These are phyloP conservation scores for Nephrotoma flavescens DNA, from an alignment of 2,888 invertebrate genomes.

Conservation along the genomic window DNA sequence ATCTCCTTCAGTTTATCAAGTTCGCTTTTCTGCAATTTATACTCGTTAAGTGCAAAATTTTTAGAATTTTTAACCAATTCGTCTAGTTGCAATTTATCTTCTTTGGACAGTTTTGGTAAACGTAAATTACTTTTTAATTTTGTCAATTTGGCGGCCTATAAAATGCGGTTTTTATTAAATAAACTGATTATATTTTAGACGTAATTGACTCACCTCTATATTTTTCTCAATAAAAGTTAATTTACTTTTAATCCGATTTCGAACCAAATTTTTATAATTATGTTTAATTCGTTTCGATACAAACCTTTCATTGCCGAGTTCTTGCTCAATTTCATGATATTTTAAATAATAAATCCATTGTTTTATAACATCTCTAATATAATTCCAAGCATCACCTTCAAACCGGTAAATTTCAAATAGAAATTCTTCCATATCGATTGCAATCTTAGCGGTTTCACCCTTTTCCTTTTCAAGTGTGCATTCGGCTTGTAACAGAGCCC, in stretches of 20 bases:
- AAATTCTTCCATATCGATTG: background rate
- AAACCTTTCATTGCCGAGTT: background rate
- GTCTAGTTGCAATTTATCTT: background rate
- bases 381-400: background rate
- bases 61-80: background rate
- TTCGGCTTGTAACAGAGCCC: background rate
- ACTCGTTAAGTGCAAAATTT: background rate
- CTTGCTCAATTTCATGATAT: background rate
- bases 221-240: background rate
- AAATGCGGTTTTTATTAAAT: background rate
- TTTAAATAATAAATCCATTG: background rate
- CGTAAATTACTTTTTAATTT: background rate
- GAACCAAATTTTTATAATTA: background rate
- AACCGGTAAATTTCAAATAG: background rate
- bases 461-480: background rate
- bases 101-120: background rate
- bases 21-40: background rate
- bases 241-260: background rate
- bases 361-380: background rate
- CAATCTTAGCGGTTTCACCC: background rate
- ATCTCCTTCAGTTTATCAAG: background rate
- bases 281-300: background rate
- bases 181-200: background rate
- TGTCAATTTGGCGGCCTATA: background rate
- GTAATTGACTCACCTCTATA: background rate